Evolutionary conservation across 2,113 vertebrate species (phyloP).

Genomic region (Tinamus guttatus): DNA sequence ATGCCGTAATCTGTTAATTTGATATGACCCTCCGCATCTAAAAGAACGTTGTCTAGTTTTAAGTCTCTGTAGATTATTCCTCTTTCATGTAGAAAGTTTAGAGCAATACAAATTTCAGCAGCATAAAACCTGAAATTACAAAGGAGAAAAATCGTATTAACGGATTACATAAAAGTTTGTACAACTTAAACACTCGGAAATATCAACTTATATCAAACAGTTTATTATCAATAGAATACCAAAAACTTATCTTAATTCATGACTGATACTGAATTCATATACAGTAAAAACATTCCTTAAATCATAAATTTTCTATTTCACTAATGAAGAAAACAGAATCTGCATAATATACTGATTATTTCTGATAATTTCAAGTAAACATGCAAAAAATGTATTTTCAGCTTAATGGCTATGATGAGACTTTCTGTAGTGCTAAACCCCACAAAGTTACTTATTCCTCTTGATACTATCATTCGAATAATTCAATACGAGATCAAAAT

Average conservation of each 20-base stretch:
- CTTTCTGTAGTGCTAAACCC: background rate
- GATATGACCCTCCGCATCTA: slow-evolving; percentile 96
- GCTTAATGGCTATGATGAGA: background rate
- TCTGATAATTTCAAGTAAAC: background rate
- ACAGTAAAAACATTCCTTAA: background rate
- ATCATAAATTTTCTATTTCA: background rate
- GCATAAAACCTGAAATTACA: slow-evolving; percentile 90
- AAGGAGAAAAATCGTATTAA: background rate
- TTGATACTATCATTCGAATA: background rate
- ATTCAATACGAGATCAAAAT: background rate
- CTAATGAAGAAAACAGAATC: background rate
- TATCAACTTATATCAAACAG: background rate
- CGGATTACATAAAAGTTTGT: background rate
- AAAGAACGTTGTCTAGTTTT: slow-evolving; percentile 97
- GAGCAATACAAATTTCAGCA: slow-evolving; percentile 96
- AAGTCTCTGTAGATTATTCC: slow-evolving; percentile 98
- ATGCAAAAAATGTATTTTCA: background rate
- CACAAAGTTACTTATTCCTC: background rate
- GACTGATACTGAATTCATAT: background rate
- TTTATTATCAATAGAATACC: background rate
- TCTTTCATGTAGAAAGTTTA: slow-evolving; percentile 98
- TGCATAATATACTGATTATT: background rate
- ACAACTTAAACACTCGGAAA: background rate
- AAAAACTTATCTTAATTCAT: background rate
- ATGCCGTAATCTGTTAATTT: slow-evolving; percentile 99